Evolutionary conservation across 1,140 invertebrate genomes (phyloP).

Genomic region (Lutraria rhynchaena): DNA sequence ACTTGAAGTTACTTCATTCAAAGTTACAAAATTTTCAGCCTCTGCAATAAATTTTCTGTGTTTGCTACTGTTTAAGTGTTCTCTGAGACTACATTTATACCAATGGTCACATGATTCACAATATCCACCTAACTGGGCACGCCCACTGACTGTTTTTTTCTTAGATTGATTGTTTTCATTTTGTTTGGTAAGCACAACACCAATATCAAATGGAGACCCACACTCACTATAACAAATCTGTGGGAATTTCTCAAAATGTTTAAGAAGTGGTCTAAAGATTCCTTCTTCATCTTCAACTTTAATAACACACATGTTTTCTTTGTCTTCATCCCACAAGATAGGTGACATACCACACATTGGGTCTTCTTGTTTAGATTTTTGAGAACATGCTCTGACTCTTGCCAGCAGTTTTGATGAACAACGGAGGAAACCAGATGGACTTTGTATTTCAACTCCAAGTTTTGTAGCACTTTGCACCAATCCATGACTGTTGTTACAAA

Average conservation of each 20-base stretch:
- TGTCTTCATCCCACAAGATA: conserved; percentile 65
- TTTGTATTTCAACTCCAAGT: conserved; percentile 63
- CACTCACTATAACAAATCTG: conserved; percentile 55
- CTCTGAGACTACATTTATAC: conserved; percentile 66
- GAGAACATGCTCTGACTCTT: conserved; percentile 30
- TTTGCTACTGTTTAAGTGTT: conserved; percentile 67
- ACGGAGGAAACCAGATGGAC: conserved; percentile 58
- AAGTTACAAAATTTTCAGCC: conserved; percentile 61
- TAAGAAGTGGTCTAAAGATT: conserved; percentile 64
- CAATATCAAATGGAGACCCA: conserved; percentile 68
- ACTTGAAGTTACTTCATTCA: conserved; percentile 61
- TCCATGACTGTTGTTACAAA: conserved; percentile 35
- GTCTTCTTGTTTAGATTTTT: conserved; percentile 33
- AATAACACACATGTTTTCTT: conserved; percentile 58
- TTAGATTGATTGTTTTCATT: conserved; percentile 57
- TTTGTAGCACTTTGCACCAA: conserved; percentile 62
- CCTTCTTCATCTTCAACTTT: conserved; percentile 65
- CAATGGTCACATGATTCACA: conserved; percentile 73
- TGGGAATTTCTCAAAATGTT: conserved; percentile 65
- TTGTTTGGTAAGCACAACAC: conserved; percentile 58
- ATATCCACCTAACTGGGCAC: conserved; percentile 62
- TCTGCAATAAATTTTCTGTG: conserved; percentile 67
- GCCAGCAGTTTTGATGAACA: conserved; percentile 51
- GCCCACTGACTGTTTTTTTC: conserved; percentile 43
- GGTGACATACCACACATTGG: conserved; percentile 60